Base-by-base conservation (phyloP, 2,888 invertebrate species). In the Agrotis ipsilon region DNA sequence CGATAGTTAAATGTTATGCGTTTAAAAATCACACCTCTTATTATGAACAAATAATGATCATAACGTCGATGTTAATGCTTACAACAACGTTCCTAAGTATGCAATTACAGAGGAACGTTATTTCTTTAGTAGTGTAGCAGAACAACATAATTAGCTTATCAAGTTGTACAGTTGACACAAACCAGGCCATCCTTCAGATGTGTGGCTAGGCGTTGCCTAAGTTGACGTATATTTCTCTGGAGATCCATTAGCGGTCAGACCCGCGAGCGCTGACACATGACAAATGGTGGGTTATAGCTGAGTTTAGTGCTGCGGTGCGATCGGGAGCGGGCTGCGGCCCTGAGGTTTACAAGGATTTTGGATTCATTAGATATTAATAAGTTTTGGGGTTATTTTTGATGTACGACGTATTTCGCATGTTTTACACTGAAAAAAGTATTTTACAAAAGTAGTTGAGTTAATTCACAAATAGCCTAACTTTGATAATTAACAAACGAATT, bases 231-330 rank as follows among this genome's bases (percentile, higher is more conserved):
- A 81, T 82, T 83, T 78, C 68, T 79, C 60, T 62, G 61, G 60
- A 78, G 81, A 83, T 87, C 88, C 88, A 88, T 89, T 88, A 89
- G 88, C 80, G 82, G 86, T 80, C 83, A 86, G 86, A 75, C 75
- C 65, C 73, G 73, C 77, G 72, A 65, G 52, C 55, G 67, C 80
- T 85, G 89, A 88, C 89, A 85, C 80, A 68, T 88, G 89, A 90
- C 89, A 87, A 90, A 90, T 89, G 86, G 84, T 80, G 48, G 85
- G 87, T 85, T 87, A 86, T 85, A 66, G 83, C 80, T 52, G 75
- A 81, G 81, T 78, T 82, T 75, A 69, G 58, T 72, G 60, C 64
- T 62, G 61, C 64, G 79, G 75, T 69, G 49, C 52, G 39, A 74
- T 21, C 65, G 32, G 13, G n/a, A 63, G 64, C 74, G 32, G 14